phyloP scores from a whole-genome alignment of 2,888 invertebrate species.

The Urechis unicinctus region DNA sequence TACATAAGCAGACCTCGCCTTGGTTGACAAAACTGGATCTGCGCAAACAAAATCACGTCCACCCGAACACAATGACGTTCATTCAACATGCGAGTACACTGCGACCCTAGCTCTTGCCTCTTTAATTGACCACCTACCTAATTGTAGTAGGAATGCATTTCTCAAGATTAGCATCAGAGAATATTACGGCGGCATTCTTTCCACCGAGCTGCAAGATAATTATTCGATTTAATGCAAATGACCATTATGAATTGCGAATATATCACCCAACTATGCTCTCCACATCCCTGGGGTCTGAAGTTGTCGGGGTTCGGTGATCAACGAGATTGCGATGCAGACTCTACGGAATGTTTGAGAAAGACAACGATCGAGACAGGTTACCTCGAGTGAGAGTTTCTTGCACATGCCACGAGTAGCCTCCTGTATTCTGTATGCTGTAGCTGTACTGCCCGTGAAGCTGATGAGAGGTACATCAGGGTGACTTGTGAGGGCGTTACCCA shows the following conservation, averaged over 20 bases:
- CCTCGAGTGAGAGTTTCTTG: constrained; percentile 57
- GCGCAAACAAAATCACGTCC: too few species aligned
- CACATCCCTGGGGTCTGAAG: too few species aligned
- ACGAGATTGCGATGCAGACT: too few species aligned
- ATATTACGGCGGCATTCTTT: constrained; percentile 57
- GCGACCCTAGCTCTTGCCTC: too few species aligned
- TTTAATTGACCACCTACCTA: constrained; percentile 2
- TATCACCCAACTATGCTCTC: too few species aligned
- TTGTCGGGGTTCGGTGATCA: too few species aligned
- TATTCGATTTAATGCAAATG: too few species aligned
- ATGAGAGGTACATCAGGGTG: constrained; percentile 54
- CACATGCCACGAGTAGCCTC: constrained; percentile 45
- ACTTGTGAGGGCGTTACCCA: constrained; percentile 53
- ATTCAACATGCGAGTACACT: too few species aligned
- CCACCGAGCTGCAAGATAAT: constrained; percentile 54
- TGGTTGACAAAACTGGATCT: constrained; percentile 56
- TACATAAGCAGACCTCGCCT: constrained; percentile 58
- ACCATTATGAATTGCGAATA: too few species aligned
- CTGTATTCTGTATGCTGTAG: constrained; percentile 49
- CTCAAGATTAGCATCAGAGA: constrained; percentile 53
- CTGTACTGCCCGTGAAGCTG: constrained; percentile 57
- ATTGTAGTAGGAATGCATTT: constrained; percentile 45
- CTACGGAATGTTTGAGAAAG: too few species aligned
- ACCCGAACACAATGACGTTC: too few species aligned
- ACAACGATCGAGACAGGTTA: too few species aligned